A percentile compares a stretch with the other conserved stretches of the same genome.
Conservation (phyloP, 2,113 vertebrate species). For the Microcebus lehilahytsara region DNA sequence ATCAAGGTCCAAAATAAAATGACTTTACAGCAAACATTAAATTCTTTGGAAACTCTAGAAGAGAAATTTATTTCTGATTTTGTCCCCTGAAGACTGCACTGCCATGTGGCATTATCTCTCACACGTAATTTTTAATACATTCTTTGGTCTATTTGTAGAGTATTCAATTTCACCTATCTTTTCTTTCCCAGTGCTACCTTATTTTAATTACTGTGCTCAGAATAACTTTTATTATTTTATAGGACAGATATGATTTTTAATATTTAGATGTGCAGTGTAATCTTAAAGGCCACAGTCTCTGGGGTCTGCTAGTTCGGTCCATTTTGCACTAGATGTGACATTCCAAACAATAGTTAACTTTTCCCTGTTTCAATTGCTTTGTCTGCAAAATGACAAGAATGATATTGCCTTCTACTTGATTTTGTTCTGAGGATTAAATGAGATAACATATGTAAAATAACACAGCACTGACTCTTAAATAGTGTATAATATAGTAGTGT, state of each 20-base stretch:
- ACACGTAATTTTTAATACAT: not conserved
- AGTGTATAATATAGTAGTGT: not conserved
- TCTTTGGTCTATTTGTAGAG: not conserved
- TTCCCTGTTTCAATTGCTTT: not conserved
- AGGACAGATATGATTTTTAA: not conserved
- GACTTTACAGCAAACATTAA: not conserved
- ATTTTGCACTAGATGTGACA: not conserved
- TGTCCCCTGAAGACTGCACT: fast-evolving
- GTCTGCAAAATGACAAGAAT: not conserved
- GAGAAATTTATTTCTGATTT: not conserved
- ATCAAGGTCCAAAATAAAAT: not conserved
- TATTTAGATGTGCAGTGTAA: not conserved
- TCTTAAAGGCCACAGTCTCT: not conserved
- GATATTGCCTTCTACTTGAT: not conserved
- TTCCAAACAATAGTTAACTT: not conserved
- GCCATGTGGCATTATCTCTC: not conserved
- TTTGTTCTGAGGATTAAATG: not conserved
- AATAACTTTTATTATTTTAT: not conserved
- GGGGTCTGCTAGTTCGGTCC: not conserved
- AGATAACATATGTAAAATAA: not conserved
- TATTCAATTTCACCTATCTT: not conserved
- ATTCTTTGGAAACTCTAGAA: not conserved
- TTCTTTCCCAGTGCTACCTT: not conserved
- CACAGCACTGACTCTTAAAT: not conserved
- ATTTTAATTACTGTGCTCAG: not conserved